phyloP scores from a whole-genome alignment of 2,113 vertebrate species.

The Vulpes ferrilata region DNA sequence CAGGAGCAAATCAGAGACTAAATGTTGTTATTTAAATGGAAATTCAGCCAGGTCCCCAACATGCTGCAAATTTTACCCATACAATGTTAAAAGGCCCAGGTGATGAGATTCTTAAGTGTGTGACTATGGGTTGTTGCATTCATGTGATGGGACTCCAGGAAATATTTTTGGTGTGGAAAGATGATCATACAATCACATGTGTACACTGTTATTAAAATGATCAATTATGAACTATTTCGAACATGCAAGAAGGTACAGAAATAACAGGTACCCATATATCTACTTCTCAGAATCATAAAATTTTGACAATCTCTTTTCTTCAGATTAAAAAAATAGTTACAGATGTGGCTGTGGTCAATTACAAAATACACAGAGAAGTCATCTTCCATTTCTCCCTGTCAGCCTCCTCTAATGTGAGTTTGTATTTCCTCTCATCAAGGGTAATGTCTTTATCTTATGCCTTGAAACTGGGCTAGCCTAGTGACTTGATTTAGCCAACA shows the following conservation, averaged over 20 bases:
- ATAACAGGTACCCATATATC: not conserved
- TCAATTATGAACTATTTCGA: constrained; percentile 42
- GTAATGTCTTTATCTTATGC: not conserved
- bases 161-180: not conserved
- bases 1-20: constrained; percentile 51
- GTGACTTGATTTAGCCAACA: not conserved
- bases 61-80: constrained; percentile 6
- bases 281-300: not conserved
- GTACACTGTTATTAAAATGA: constrained; percentile 37
- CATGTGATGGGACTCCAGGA: constrained; percentile 11
- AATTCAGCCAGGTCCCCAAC: constrained; percentile 34
- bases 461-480: not conserved
- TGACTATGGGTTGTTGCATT: not conserved
- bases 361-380: not conserved
- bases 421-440: not conserved
- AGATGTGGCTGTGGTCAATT: not conserved
- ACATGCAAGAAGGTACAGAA: not conserved
- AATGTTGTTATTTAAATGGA: constrained; percentile 70
- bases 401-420: not conserved
- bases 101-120: not conserved
- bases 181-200: not conserved
- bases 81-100: not conserved
- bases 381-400: not conserved
- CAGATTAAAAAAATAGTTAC: constrained; percentile 16
- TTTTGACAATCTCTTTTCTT: not conserved